Evolutionary conservation across 2,113 vertebrate species (phyloP), one percentile per base, ranked within the genome.

Genomic region (Prietella phreatophila): DNA sequence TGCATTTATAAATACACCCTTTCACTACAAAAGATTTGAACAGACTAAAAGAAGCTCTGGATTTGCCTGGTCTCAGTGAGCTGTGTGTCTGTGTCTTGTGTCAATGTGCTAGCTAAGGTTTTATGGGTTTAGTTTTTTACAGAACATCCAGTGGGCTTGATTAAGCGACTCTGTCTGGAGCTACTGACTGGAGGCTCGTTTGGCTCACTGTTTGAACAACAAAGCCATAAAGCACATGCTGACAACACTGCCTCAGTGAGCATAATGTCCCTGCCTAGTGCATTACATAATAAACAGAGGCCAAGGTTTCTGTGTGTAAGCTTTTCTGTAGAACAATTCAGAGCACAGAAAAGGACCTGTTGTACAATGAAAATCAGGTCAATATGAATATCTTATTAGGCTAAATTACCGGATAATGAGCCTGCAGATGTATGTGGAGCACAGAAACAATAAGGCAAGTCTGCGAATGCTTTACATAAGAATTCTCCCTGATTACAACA

Each of bases 201-300:
- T 69, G 76, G 30, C 36, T 88, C 30, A 73, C 30, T 56, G 82
- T 60, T 84, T 50, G 84, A 56, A 86, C 53, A 80, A 63, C 86
- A 55, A 76, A 81, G 71, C 53, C 47, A 86, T 86, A 90, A 90
- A 88, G 75, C 84, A 63, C 30, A 33, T 79, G 58, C 79, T 82
- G 78, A 47, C 83, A 85, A 36, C 82, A 67, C 73, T 42, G 82
- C 71, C 67, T 84, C 71, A 55, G 30, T 22, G 73, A 79, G 71
- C 58, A 67, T 87, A 83, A 87, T 83, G 55, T 78, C 65, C 78
- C 36, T 71, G 86, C 79, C 30, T 50, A 19, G 30, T 47, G 58
- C 67, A 50, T 27, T 61, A 83, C 82, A 82, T 47, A 83, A 83
- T 60, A 87, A 87, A 75, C 79, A 25, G 25, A 53, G 27, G 55